Evolutionary conservation across 2,113 vertebrate species (phyloP).

Genomic region (Petroica traversi): DNA sequence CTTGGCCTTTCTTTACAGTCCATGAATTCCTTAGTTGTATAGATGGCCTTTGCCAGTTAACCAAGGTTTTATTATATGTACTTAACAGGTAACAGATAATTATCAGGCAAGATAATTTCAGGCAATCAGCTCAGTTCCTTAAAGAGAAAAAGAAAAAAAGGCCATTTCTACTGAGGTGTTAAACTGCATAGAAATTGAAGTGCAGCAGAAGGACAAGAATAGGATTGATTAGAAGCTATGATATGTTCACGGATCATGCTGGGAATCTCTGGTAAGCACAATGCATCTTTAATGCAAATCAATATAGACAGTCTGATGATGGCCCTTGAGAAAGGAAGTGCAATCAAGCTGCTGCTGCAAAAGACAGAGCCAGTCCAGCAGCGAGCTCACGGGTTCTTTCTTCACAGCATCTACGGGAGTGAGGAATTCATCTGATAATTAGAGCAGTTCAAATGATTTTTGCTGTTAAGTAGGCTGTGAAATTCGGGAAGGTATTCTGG

Average conservation of each 20-base stretch:
- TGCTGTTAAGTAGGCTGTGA: constrained; percentile 23
- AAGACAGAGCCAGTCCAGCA: background rate
- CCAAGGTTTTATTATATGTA: background rate
- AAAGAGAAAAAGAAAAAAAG: background rate
- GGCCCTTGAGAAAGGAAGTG: constrained; percentile 37
- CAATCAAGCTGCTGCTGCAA: constrained; percentile 42
- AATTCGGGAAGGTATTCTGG: constrained; percentile 29
- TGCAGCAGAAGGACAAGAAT: constrained; percentile 13
- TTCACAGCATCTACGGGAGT: background rate
- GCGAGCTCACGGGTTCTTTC: background rate
- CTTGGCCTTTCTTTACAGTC: background rate
- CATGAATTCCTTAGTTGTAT: background rate
- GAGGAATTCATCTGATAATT: constrained; percentile 37
- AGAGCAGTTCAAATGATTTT: constrained; percentile 5
- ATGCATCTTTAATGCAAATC: constrained; percentile 61
- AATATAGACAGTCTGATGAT: constrained; percentile 12
- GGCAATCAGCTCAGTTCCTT: background rate
- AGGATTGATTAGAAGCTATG: constrained; percentile 61
- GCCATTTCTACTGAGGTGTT: background rate
- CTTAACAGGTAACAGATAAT: background rate
- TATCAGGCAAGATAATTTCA: background rate
- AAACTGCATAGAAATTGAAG: background rate
- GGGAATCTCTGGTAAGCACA: constrained; percentile 52
- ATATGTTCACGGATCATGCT: constrained; percentile 35
- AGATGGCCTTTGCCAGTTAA: background rate